Conservation (phyloP, 2,113 vertebrate species). For the Oreamnos americanus region DNA sequence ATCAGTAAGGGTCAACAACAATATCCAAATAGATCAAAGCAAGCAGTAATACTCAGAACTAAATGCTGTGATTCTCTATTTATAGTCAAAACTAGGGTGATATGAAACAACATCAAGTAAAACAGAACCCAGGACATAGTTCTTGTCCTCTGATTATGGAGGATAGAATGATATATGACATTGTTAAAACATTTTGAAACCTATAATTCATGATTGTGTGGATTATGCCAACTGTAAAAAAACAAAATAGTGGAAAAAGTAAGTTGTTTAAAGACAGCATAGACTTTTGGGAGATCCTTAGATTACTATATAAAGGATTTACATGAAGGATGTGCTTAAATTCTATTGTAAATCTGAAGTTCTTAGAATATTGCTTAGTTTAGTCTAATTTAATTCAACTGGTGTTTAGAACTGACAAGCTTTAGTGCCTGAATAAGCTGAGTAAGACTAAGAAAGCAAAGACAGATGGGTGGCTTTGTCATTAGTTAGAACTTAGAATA, state of each 20-base stretch:
- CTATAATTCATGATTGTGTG: background rate
- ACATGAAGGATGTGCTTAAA: background rate
- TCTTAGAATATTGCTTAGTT: background rate
- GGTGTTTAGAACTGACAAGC: background rate
- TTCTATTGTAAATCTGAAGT: background rate
- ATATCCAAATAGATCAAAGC: background rate
- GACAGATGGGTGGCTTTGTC: background rate
- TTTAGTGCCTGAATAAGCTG: background rate
- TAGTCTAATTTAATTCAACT: background rate
- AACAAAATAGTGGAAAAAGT: background rate
- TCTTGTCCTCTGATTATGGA: rapidly evolving
- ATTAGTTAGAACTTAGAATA: background rate
- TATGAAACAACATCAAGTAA: background rate
- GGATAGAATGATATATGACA: background rate
- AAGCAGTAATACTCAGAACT: background rate
- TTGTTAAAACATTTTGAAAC: background rate
- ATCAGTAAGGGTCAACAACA: background rate
- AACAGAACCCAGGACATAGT: background rate
- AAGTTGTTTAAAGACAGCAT: background rate
- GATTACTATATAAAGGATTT: background rate
- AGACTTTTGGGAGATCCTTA: background rate
- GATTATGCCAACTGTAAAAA: background rate
- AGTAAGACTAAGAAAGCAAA: background rate
- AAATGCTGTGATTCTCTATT: background rate
- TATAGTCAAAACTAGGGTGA: background rate